These are phyloP conservation scores for Xestia rhomboidea DNA, from an alignment of 2,888 invertebrate species.

Conservation along the genomic window DNA sequence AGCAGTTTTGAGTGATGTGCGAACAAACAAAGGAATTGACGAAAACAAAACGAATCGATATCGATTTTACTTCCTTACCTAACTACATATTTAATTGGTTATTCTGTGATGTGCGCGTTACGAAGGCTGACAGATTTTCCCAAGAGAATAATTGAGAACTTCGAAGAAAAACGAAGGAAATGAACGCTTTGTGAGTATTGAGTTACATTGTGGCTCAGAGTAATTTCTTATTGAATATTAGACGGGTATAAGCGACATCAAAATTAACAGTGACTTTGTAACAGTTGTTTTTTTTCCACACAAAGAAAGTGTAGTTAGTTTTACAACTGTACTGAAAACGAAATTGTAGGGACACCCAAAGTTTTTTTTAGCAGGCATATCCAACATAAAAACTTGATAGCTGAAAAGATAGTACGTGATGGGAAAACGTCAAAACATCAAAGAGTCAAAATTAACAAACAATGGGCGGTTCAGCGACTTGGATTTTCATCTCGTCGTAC, in stretches of 20 bases:
- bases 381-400: not conserved
- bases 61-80: slow-evolving; percentile 43
- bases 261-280: not conserved
- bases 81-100: slow-evolving; percentile 14
- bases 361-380: not conserved
- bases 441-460: not conserved
- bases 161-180: slow-evolving; percentile 2
- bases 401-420: not conserved
- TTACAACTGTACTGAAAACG: not conserved
- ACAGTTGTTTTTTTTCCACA: not conserved
- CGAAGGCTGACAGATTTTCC: not conserved
- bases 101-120: not conserved
- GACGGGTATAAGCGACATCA: no score
- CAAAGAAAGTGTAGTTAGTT: not conserved
- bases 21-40: slow-evolving; percentile 63
- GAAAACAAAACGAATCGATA: slow-evolving; percentile 56
- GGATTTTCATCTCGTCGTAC: not conserved
- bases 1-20: slow-evolving; percentile 60
- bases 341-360: not conserved
- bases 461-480: not conserved
- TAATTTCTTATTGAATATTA: not conserved
- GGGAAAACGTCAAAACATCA: not conserved
- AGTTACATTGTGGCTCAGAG: not conserved
- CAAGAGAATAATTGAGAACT: not conserved
- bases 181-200: not conserved